Evolutionary conservation across 2,797 vertebrate genomes (phyloP).

Genomic region (Cossypha niveicapilla): DNA sequence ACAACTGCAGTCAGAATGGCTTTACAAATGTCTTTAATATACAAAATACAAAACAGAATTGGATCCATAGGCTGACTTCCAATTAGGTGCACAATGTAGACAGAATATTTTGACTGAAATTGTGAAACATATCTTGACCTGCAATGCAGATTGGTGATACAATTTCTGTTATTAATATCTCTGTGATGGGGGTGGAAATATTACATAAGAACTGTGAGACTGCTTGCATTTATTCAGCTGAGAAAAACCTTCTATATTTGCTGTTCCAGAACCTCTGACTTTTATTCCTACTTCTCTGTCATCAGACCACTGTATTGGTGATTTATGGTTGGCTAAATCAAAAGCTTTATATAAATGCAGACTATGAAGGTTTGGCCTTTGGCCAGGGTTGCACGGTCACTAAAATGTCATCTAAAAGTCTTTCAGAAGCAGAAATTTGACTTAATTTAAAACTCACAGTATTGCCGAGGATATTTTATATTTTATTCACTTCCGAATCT

Average conservation of each 20-base stretch:
- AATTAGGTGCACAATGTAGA: neutral
- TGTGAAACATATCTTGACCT: neutral
- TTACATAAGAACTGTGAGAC: neutral
- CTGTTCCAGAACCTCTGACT: neutral
- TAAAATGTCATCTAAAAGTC: neutral
- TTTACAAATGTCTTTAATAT: neutral
- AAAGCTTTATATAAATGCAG: neutral
- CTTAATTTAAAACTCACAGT: neutral
- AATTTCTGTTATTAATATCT: neutral
- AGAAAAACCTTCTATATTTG: neutral
- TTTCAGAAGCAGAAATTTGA: neutral
- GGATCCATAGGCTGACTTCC: neutral
- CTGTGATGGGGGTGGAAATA: neutral
- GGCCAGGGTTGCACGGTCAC: neutral
- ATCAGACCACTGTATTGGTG: neutral
- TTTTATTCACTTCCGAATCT: neutral
- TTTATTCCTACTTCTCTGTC: neutral
- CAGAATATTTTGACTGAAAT: neutral
- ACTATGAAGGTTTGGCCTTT: neutral
- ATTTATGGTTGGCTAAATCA: neutral
- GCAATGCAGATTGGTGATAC: neutral
- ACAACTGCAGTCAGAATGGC: neutral
- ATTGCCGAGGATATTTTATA: neutral
- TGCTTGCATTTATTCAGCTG: neutral
- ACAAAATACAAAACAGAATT: neutral